A percentile compares a stretch with the other conserved stretches of the same genome.
phyloP scores from a whole-genome alignment of 2,113 vertebrate species.

The Numenius arquata region DNA sequence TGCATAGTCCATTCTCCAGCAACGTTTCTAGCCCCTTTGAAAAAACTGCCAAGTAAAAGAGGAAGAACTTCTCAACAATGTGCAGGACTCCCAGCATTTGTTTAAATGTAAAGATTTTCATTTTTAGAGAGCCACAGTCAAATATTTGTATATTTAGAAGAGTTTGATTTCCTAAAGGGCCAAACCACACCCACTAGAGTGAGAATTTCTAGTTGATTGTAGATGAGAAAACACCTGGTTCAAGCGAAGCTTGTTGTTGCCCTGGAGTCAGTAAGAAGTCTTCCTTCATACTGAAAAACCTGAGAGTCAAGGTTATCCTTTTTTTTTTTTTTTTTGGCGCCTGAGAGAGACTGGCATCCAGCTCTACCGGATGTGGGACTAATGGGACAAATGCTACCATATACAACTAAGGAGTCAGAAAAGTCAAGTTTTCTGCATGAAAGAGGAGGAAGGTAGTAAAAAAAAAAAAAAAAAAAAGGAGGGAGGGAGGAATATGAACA shows the following conservation, averaged over 20 bases:
- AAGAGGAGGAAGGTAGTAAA: background rate
- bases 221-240: slow-evolving; percentile 5
- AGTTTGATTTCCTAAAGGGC: background rate
- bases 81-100: background rate
- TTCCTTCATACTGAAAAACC: background rate
- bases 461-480: rapidly evolving
- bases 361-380: background rate
- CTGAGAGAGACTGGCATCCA: background rate
- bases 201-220: background rate
- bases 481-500: rapidly evolving
- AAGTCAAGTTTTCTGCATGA: background rate
- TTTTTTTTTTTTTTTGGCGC: background rate
- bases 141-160: slow-evolving; percentile 6
- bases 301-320: background rate
- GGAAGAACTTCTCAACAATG: background rate
- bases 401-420: background rate
- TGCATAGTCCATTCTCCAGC: background rate
- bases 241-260: background rate
- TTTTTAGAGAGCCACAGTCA: slow-evolving; percentile 36
- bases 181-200: background rate
- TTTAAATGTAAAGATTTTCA: slow-evolving; percentile 47
- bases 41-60: background rate
- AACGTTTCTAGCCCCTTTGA: background rate
- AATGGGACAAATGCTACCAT: background rate
- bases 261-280: background rate